These are phyloP conservation scores for Phortica magna DNA, from an alignment of 2,888 invertebrate genomes.

Conservation along the genomic window DNA sequence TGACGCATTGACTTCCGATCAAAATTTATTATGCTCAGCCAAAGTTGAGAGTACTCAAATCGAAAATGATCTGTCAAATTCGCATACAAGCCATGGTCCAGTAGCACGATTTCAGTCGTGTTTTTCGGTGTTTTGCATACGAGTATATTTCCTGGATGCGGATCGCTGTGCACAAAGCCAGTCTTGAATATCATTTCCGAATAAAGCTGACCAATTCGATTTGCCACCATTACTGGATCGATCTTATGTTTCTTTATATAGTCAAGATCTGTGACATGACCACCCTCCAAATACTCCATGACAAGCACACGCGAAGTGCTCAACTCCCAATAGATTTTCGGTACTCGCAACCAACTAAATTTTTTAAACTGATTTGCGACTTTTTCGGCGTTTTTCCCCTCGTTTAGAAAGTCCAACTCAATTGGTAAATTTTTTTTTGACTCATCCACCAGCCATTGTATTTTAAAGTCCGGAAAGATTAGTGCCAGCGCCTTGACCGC, in stretches of 20 bases:
- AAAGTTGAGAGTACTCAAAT: constrained; percentile 94
- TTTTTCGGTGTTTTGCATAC: constrained; percentile 80
- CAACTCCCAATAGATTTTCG: constrained; percentile 89
- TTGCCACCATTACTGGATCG: constrained; percentile 86
- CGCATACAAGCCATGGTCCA: constrained; percentile 98
- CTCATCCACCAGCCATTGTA: constrained; percentile 98
- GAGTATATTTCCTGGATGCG: constrained; percentile 97
- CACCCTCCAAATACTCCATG: constrained; percentile 97
- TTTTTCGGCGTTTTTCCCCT: constrained; percentile 95
- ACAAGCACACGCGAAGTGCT: constrained; percentile 92
- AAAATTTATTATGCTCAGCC: constrained; percentile 93
- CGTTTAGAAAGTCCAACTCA: constrained; percentile 93
- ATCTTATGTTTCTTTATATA: constrained; percentile 89
- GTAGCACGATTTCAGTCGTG: constrained; percentile 85
- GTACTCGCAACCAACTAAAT: constrained; percentile 78
- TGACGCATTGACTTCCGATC: constrained; percentile 88
- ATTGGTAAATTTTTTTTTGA: constrained; percentile 89
- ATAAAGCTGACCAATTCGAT: constrained; percentile 92
- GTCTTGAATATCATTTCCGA: constrained; percentile 98
- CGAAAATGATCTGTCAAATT: constrained; percentile 90
- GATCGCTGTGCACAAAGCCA: constrained; percentile 97
- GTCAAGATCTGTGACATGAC: constrained; percentile 93
- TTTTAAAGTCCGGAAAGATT: constrained; percentile 96
- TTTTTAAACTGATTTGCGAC: constrained; percentile 79
- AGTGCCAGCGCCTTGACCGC: constrained; percentile 89